A percentile compares a stretch with the other conserved stretches of the same genome.
Evolutionary conservation across 2,888 invertebrate species (phyloP).

Genomic region (Athripsodes cinereus): DNA sequence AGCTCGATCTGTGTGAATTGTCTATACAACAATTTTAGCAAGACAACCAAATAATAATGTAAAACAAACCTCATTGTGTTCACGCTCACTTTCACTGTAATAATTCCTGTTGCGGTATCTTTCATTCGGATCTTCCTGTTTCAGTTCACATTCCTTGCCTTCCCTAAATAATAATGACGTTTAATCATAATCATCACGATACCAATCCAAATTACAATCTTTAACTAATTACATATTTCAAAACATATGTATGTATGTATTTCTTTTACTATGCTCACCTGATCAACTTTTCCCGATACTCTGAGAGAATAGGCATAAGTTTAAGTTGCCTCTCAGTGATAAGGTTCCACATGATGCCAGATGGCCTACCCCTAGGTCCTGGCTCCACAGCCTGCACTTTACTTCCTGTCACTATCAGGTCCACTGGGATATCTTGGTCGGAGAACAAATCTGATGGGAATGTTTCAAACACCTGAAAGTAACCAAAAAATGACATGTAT

Average conservation of each 20-base stretch:
- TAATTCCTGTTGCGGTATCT: constrained; percentile 38
- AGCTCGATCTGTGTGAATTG: no score
- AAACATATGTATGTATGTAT: no score
- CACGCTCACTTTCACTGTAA: constrained; percentile 34
- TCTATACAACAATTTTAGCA: not conserved
- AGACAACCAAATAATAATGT: not conserved
- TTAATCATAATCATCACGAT: not conserved
- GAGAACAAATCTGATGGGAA: constrained; percentile 70
- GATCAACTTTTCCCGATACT: constrained; percentile 61
- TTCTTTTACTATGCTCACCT: no score
- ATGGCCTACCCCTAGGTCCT: constrained; percentile 18
- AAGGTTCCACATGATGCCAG: constrained; percentile 71
- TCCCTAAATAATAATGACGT: constrained; percentile 36
- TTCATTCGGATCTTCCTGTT: constrained; percentile 46
- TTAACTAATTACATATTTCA: no score
- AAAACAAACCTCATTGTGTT: constrained; percentile 17
- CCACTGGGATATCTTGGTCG: constrained; percentile 77
- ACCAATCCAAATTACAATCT: no score
- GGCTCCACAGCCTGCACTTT: constrained; percentile 44
- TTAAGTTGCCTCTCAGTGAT: constrained; percentile 65
- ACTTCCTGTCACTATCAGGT: constrained; percentile 80
- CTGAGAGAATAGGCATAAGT: constrained; percentile 67
- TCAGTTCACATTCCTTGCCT: constrained; percentile 56
- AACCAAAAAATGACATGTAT: no score
- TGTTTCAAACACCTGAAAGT: constrained; percentile 58